Evolutionary conservation across 2,113 vertebrate species (phyloP).

Genomic region (Gulo gulo): DNA sequence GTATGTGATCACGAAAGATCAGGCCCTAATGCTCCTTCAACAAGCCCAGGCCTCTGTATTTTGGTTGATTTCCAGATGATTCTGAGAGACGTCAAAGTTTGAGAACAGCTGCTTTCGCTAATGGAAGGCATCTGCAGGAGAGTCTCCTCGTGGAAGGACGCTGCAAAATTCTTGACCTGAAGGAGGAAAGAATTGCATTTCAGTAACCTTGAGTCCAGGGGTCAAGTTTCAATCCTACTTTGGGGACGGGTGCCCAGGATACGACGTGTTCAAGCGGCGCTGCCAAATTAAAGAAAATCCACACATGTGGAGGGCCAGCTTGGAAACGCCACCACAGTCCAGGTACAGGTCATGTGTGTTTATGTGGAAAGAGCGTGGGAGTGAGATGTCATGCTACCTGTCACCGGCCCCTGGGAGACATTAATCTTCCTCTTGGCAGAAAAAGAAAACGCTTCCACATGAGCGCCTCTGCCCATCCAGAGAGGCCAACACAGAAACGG

Average conservation of each 20-base stretch:
- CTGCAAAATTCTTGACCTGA: not conserved
- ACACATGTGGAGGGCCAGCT: not conserved
- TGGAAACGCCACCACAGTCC: not conserved
- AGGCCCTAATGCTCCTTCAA: not conserved
- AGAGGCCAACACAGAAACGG: not conserved
- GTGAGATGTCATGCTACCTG: not conserved
- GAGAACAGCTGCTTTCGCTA: not conserved
- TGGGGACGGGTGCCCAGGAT: not conserved
- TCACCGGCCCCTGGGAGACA: slow-evolving; percentile 11
- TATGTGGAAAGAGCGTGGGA: not conserved
- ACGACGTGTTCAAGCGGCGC: not conserved
- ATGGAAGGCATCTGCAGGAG: not conserved
- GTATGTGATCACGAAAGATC: not conserved
- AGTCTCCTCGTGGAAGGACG: not conserved
- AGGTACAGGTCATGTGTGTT: not conserved
- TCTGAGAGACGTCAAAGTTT: not conserved
- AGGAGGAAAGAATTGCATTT: not conserved
- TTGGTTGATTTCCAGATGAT: not conserved
- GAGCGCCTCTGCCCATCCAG: not conserved
- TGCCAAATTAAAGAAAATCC: not conserved
- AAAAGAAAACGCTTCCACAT: not conserved
- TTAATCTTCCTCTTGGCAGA: slow-evolving; percentile 37
- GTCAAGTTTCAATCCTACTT: not conserved
- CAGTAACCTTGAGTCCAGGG: not conserved
- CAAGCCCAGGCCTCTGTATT: not conserved